These are phyloP conservation scores for Diaphora mendica DNA, from an alignment of 2,888 invertebrate genomes.

Conservation along the genomic window DNA sequence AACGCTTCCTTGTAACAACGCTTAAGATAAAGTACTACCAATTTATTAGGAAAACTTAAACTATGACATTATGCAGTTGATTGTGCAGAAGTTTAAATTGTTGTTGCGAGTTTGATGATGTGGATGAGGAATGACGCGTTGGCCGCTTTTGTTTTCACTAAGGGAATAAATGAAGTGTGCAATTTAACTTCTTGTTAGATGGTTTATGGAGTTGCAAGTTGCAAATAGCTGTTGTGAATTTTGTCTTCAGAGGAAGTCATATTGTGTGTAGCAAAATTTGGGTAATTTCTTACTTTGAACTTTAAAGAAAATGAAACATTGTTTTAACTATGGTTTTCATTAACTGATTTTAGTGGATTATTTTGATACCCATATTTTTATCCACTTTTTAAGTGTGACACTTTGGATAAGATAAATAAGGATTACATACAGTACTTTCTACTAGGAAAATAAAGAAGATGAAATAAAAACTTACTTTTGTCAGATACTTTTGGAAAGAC, in stretches of 20 bases:
- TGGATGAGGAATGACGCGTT: slow-evolving; percentile 30
- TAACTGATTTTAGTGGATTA: too few species aligned
- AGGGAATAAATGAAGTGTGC: slow-evolving; percentile 16
- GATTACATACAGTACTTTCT: too few species aligned
- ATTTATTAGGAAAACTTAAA: slow-evolving; percentile 73
- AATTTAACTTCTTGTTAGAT: slow-evolving; percentile 16
- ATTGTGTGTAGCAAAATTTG: not conserved
- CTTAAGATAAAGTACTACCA: slow-evolving; percentile 67
- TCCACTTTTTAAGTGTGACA: not conserved
- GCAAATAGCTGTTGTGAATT: not conserved
- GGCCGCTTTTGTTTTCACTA: slow-evolving; percentile 24
- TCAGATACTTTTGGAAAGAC: too few species aligned
- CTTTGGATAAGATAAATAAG: not conserved
- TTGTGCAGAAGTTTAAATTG: slow-evolving; percentile 49
- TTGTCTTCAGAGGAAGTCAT: not conserved
- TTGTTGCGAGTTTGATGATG: slow-evolving; percentile 39
- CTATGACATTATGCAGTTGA: slow-evolving; percentile 47
- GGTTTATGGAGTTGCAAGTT: slow-evolving; percentile 6
- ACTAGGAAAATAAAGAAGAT: too few species aligned
- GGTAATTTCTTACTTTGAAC: not conserved
- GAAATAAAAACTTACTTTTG: too few species aligned
- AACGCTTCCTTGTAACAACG: slow-evolving; percentile 50
- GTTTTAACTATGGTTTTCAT: too few species aligned
- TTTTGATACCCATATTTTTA: too few species aligned
- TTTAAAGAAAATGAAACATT: too few species aligned